Percentiles rank a stretch among this genome's conserved stretches.
Conservation (phyloP, 2,113 vertebrate species). For the Anguilla rostrata region DNA sequence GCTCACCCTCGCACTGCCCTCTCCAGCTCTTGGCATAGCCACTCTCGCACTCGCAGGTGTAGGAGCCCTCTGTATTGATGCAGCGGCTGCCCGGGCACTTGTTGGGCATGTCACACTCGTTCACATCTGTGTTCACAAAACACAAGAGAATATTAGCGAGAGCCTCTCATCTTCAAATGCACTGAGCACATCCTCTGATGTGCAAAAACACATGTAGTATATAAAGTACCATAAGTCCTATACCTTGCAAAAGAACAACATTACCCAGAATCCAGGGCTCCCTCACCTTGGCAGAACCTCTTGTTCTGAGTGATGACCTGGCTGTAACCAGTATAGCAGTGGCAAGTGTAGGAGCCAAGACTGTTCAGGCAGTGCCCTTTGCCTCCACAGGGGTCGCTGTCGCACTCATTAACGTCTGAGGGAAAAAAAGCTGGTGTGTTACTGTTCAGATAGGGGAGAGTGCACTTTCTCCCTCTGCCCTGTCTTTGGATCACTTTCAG, state of each 20-base stretch:
- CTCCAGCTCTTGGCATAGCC: constrained; percentile 77
- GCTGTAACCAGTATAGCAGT: constrained; percentile 82
- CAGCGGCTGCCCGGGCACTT: constrained; percentile 79
- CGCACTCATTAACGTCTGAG: constrained; percentile 86
- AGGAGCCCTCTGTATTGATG: constrained; percentile 85
- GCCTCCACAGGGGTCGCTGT: constrained; percentile 77
- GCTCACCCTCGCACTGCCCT: constrained; percentile 84
- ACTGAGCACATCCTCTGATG: not conserved
- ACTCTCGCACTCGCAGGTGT: constrained; percentile 80
- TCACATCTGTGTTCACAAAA: constrained; percentile 71
- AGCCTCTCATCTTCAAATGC: not conserved
- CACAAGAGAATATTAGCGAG: constrained; percentile 38
- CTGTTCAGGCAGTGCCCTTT: constrained; percentile 84
- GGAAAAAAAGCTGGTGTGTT: not conserved
- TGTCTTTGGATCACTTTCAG: constrained; percentile 31
- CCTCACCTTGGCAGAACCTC: constrained; percentile 86
- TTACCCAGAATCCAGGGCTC: constrained; percentile 13
- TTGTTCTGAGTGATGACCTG: constrained; percentile 68
- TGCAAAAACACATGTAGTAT: not conserved
- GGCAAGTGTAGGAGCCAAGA: constrained; percentile 83
- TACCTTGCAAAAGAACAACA: constrained; percentile 18
- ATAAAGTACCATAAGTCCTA: not conserved
- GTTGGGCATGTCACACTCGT: constrained; percentile 82
- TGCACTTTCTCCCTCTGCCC: constrained; percentile 27
- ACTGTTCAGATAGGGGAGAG: constrained; percentile 20